Evolutionary conservation across 2,888 invertebrate species (phyloP).

Genomic region (Drosophila greeni): DNA sequence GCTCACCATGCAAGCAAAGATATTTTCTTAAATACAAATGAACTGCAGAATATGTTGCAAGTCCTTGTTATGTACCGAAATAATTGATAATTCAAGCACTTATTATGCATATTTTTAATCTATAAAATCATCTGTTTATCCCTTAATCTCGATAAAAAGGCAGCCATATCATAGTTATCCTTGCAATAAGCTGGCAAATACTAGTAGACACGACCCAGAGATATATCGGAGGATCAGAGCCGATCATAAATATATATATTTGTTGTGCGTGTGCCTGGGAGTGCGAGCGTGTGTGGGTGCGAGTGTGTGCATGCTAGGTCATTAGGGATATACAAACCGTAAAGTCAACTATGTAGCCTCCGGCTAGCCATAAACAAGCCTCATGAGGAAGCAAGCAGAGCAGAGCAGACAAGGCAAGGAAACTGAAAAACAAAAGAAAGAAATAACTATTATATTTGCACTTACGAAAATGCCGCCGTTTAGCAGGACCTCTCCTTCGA

Average conservation of each 20-base stretch:
- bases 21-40: too few species aligned
- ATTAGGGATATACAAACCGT: background rate
- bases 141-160: background rate
- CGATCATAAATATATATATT: slow-evolving; percentile 8
- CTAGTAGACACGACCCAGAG: background rate
- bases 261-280: slow-evolving; percentile 7
- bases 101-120: background rate
- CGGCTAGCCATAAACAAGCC: slow-evolving; percentile 47
- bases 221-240: background rate
- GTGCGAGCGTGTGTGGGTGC: background rate
- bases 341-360: slow-evolving; percentile 26
- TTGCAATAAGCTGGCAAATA: background rate
- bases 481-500: slow-evolving; percentile 11
- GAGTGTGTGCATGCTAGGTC: slow-evolving; percentile 12
- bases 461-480: slow-evolving; percentile 49
- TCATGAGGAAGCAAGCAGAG: slow-evolving; percentile 27
- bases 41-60: too few species aligned
- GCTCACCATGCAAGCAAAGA: too few species aligned
- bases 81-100: background rate
- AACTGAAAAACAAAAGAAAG: slow-evolving; percentile 3
- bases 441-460: slow-evolving; percentile 19
- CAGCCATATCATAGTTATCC: background rate
- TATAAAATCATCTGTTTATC: background rate
- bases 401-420: slow-evolving; percentile 8
- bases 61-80: background rate